Evolutionary conservation across 64 coral and sea anemone genomes (phyloP).

Genomic region (Stylophora pistillata): DNA sequence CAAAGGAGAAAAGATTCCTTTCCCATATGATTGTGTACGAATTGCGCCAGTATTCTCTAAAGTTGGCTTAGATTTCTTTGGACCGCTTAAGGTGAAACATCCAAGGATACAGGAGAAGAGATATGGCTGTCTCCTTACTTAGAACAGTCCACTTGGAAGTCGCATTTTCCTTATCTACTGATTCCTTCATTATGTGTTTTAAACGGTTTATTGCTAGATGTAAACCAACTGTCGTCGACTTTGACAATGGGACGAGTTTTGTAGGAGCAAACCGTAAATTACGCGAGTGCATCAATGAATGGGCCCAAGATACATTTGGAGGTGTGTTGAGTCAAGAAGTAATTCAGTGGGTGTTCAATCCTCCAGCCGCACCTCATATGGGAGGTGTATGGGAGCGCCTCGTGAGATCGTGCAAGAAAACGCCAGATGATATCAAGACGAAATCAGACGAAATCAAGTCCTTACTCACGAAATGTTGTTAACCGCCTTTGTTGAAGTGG

Average conservation of each 20-base stretch:
- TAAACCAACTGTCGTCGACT: slow-evolving; percentile 50
- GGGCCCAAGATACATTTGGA: slow-evolving; percentile 3
- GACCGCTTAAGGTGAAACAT: slow-evolving; percentile 29
- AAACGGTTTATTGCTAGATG: slow-evolving; percentile 53
- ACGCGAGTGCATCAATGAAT: neutral
- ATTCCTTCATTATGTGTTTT: slow-evolving; percentile 50
- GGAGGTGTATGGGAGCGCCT: slow-evolving; percentile 43
- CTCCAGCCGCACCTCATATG: slow-evolving; percentile 25
- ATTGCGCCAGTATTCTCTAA: slow-evolving; percentile 17
- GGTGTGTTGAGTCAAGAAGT: slow-evolving; percentile 14
- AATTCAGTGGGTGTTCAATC: slow-evolving; percentile 37
- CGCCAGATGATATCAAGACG: slow-evolving; percentile 7
- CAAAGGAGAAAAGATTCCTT: neutral
- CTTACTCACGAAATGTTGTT: slow-evolving; percentile 17
- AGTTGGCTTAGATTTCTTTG: slow-evolving; percentile 34
- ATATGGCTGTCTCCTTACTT: slow-evolving; percentile 50
- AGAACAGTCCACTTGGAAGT: slow-evolving; percentile 39
- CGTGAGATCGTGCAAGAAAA: slow-evolving; percentile 20
- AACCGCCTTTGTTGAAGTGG: slow-evolving; percentile 34
- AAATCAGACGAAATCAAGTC: slow-evolving; percentile 17
- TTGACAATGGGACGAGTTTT: slow-evolving; percentile 58
- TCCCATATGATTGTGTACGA: slow-evolving; percentile 25
- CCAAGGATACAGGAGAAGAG: slow-evolving; percentile 15
- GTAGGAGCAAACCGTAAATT: slow-evolving; percentile 49
- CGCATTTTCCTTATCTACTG: slow-evolving; percentile 11